These are phyloP conservation scores for Eurois occulta DNA, from an alignment of 2,888 invertebrate genomes.

Conservation along the genomic window DNA sequence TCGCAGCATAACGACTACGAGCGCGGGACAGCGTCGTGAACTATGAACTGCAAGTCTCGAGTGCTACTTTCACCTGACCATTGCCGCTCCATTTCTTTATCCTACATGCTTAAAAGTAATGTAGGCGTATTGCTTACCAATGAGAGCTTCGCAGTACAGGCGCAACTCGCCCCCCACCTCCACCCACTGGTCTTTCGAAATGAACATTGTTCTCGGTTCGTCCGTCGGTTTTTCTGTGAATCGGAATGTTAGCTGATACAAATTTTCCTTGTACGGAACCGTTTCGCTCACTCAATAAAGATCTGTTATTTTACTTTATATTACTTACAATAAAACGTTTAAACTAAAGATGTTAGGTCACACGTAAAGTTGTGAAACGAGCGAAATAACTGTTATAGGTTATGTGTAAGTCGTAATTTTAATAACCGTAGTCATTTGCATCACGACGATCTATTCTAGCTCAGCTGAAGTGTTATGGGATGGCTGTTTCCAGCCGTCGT, in stretches of 20 bases:
- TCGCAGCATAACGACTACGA: neutral
- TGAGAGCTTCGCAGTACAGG: slow-evolving; percentile 94
- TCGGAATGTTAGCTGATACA: slow-evolving; percentile 62
- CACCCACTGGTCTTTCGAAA: slow-evolving; percentile 92
- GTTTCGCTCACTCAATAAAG: slow-evolving; percentile 38
- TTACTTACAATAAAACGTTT: slow-evolving; percentile 36
- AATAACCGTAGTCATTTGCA: slow-evolving; percentile 63
- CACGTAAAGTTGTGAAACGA: slow-evolving; percentile 44
- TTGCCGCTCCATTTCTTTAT: slow-evolving; percentile 26
- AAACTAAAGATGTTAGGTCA: slow-evolving; percentile 49
- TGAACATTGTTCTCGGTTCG: slow-evolving; percentile 92
- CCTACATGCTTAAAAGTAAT: slow-evolving; percentile 18
- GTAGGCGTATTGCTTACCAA: slow-evolving; percentile 89
- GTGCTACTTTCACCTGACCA: slow-evolving; percentile 31
- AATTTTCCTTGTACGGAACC: slow-evolving; percentile 62
- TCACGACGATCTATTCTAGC: slow-evolving; percentile 52
- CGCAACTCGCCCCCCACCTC: slow-evolving; percentile 91
- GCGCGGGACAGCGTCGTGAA: neutral
- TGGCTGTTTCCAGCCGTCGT: slow-evolving; percentile 45
- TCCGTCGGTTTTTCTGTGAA: slow-evolving; percentile 92
- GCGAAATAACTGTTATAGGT: slow-evolving; percentile 56
- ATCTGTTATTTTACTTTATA: slow-evolving; percentile 45
- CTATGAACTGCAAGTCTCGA: slow-evolving; percentile 21
- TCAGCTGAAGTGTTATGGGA: slow-evolving; percentile 38
- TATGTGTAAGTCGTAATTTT: slow-evolving; percentile 61